phyloP scores from a whole-genome alignment of 2,797 vertebrate species.

The Antennarius maculatus region DNA sequence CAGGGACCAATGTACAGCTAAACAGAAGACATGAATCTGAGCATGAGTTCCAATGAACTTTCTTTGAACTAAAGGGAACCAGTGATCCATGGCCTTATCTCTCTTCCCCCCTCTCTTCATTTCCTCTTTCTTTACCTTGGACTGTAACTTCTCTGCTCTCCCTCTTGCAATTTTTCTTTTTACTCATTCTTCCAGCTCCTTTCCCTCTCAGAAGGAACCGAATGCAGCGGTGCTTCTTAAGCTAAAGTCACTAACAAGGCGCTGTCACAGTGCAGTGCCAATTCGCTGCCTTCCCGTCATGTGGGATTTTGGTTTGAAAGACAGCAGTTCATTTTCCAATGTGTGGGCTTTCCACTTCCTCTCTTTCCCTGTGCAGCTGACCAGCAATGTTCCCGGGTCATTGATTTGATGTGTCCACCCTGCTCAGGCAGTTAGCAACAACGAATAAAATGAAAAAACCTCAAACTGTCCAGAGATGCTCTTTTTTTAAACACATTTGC shows the following conservation, averaged over 20 bases:
- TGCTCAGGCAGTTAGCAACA: constrained; percentile 41
- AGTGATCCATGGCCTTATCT: constrained; percentile 63
- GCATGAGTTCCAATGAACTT: constrained; percentile 75
- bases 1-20: constrained; percentile 71
- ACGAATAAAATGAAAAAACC: constrained; percentile 32
- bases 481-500: constrained; percentile 7
- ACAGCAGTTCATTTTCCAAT: constrained; percentile 73
- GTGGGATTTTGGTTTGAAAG: constrained; percentile 71
- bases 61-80: constrained; percentile 70
- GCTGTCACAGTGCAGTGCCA: constrained; percentile 73
- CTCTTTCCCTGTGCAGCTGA: constrained; percentile 45
- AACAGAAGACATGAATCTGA: constrained; percentile 73
- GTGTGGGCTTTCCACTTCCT: constrained; percentile 50
- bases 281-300: constrained; percentile 74
- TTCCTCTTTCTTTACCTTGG: background rate
- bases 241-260: constrained; percentile 77
- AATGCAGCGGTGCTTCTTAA: constrained; percentile 70
- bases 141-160: constrained; percentile 22
- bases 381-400: constrained; percentile 58
- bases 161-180: constrained; percentile 26
- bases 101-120: constrained; percentile 11
- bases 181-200: constrained; percentile 41
- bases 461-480: background rate
- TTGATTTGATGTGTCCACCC: constrained; percentile 68
- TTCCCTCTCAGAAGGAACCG: constrained; percentile 47